A percentile compares a stretch with the other conserved stretches of the same genome.
Conservation (phyloP, 2,888 invertebrate species). For the Timema cristinae region DNA sequence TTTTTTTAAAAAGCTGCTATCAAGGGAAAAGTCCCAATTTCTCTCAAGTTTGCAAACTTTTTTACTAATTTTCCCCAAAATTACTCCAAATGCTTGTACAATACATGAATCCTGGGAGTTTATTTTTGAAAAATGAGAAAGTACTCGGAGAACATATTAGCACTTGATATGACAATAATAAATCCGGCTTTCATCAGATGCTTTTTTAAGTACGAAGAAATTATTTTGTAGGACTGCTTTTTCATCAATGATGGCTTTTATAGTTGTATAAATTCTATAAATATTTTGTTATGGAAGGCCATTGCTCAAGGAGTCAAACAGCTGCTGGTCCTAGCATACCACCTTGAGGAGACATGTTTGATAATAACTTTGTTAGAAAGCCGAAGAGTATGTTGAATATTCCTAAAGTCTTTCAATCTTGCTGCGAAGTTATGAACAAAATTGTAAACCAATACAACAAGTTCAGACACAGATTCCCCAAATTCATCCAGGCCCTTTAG, state of each 20-base stretch:
- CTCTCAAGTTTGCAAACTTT: neutral
- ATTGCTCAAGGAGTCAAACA: conserved; percentile 8
- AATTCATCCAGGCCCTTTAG: conserved; percentile 2
- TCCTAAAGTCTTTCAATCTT: neutral
- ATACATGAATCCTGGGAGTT: too few species aligned
- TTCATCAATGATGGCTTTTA: conserved; percentile 2
- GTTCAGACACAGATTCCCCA: conserved; percentile 10
- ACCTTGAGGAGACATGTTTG: neutral
- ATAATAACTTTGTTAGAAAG: conserved; percentile 5
- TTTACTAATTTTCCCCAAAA: too few species aligned
- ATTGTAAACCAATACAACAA: conserved; percentile 12
- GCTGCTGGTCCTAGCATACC: neutral
- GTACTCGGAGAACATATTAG: neutral
- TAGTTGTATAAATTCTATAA: neutral
- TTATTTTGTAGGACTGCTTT: neutral
- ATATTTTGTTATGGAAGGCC: conserved; percentile 8
- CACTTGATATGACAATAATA: conserved; percentile 5
- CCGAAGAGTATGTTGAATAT: conserved; percentile 6
- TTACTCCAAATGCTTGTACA: too few species aligned
- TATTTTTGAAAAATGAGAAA: too few species aligned
- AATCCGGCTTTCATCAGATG: conserved; percentile 8
- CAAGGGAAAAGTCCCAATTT: neutral
- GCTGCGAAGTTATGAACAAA: neutral
- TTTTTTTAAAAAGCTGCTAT: neutral
- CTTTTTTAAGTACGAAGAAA: neutral